These are phyloP conservation scores for Hemicentrotus pulcherrimus DNA, from an alignment of 35 echinoderm and acorn worm genomes.

Conservation along the genomic window DNA sequence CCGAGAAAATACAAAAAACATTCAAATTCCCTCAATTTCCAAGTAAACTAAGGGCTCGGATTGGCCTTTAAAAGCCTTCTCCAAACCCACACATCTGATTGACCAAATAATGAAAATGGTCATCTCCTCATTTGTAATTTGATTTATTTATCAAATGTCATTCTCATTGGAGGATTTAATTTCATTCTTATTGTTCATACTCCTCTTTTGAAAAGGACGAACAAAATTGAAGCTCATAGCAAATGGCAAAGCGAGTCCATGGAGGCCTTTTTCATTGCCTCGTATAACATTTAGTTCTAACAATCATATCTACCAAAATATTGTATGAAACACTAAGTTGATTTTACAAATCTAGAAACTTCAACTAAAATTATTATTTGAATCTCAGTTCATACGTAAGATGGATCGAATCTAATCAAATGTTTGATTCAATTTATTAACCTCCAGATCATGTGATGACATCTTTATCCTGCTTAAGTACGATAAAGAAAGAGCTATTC, in stretches of 20 bases:
- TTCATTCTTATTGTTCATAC: too few relatives aligned
- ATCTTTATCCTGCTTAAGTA: not conserved
- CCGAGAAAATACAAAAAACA: not conserved
- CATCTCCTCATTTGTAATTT: too few relatives aligned
- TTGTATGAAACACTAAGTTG: not conserved
- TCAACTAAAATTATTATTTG: not conserved
- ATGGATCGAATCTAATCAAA: not conserved
- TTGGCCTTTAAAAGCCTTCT: too few relatives aligned
- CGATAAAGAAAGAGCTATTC: slow-evolving; percentile 25
- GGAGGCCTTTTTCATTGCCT: too few relatives aligned
- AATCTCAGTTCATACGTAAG: not conserved
- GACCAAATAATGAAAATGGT: too few relatives aligned
- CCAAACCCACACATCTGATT: too few relatives aligned
- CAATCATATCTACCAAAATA: not conserved
- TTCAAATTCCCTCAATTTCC: not conserved
- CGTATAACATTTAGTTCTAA: not conserved
- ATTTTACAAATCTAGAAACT: not conserved
- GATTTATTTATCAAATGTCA: too few relatives aligned
- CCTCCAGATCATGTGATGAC: not conserved
- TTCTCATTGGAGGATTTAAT: too few relatives aligned
- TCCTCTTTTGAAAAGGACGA: too few relatives aligned
- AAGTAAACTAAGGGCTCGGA: not conserved
- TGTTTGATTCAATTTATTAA: not conserved
- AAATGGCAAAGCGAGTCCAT: too few relatives aligned
- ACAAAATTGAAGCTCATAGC: too few relatives aligned